These are phyloP conservation scores for Pseudachorutes palmiensis DNA, from an alignment of 1,140 invertebrate genomes.

Conservation along the genomic window DNA sequence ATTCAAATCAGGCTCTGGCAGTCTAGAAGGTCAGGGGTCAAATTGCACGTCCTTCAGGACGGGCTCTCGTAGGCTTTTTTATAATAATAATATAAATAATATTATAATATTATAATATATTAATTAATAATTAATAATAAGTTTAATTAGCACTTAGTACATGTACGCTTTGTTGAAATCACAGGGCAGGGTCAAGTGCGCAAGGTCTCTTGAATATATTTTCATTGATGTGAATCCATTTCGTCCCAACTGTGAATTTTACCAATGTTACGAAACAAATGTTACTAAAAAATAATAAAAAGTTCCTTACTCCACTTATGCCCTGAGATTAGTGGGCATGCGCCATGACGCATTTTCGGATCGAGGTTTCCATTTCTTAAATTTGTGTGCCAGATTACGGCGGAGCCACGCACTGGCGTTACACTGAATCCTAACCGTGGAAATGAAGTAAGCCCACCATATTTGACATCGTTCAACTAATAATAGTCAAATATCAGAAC, in stretches of 20 bases:
- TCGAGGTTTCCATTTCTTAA: slow-evolving; percentile 20
- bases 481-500: background rate
- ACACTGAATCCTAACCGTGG: slow-evolving; percentile 18
- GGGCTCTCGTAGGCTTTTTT: too few relatives aligned
- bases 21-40: too few relatives aligned
- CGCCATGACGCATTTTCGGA: slow-evolving; percentile 23
- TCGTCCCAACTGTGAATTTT: slow-evolving; percentile 20
- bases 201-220: slow-evolving; percentile 26
- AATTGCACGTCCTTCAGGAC: too few relatives aligned
- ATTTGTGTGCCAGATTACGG: slow-evolving; percentile 29
- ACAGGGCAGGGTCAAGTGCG: too few relatives aligned
- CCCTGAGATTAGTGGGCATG: slow-evolving; percentile 28
- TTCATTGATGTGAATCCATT: slow-evolving; percentile 28
- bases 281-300: background rate
- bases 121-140: too few relatives aligned
- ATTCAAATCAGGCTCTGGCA: too few relatives aligned
- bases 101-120: too few relatives aligned
- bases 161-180: too few relatives aligned
- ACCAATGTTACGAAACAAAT: slow-evolving; percentile 9
- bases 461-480: slow-evolving; percentile 17
- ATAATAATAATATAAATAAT: too few relatives aligned
- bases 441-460: slow-evolving; percentile 25
- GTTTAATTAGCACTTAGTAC: too few relatives aligned
- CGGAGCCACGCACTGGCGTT: slow-evolving; percentile 28
- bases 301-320: slow-evolving; percentile 30